Percentiles rank a stretch among this genome's conserved stretches.
phyloP scores from a whole-genome alignment of 2,888 invertebrate species.

The Synergus laeviventris region DNA sequence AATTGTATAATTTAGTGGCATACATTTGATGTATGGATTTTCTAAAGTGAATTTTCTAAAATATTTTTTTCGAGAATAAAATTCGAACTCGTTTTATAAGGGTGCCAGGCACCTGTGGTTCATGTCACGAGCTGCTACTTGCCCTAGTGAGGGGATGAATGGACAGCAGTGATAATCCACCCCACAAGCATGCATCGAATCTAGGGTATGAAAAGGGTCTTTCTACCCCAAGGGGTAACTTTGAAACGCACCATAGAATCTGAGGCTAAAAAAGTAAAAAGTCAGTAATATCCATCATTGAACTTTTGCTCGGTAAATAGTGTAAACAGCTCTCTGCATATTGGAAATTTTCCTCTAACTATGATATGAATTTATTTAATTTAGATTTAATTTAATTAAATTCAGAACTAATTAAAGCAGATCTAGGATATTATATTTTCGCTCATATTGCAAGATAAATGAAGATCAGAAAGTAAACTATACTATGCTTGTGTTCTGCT shows the following conservation, averaged over 20 bases:
- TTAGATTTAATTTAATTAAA: neutral
- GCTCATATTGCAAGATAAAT: too few species aligned
- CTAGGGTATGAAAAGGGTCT: slow-evolving; percentile 29
- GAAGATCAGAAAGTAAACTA: neutral
- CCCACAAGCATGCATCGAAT: slow-evolving; percentile 7
- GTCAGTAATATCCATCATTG: neutral
- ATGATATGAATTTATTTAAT: neutral
- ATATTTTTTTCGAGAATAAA: neutral
- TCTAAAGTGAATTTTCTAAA: neutral
- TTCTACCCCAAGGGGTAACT: slow-evolving; percentile 15
- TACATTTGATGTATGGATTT: neutral
- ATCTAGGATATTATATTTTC: neutral
- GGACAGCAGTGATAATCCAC: slow-evolving; percentile 31
- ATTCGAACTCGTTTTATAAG: neutral
- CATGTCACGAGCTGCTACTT: slow-evolving; percentile 6
- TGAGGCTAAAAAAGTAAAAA: neutral
- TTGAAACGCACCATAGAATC: neutral
- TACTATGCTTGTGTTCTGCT: neutral
- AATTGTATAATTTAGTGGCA: too few species aligned
- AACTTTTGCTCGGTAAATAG: neutral
- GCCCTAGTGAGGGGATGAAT: slow-evolving; percentile 36
- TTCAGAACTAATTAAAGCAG: neutral
- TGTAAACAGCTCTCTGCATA: neutral
- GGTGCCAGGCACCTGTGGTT: slow-evolving; percentile 2
- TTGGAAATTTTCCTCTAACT: neutral